phyloP scores from a whole-genome alignment of 2,113 vertebrate species.

The Tylochromis polylepis region DNA sequence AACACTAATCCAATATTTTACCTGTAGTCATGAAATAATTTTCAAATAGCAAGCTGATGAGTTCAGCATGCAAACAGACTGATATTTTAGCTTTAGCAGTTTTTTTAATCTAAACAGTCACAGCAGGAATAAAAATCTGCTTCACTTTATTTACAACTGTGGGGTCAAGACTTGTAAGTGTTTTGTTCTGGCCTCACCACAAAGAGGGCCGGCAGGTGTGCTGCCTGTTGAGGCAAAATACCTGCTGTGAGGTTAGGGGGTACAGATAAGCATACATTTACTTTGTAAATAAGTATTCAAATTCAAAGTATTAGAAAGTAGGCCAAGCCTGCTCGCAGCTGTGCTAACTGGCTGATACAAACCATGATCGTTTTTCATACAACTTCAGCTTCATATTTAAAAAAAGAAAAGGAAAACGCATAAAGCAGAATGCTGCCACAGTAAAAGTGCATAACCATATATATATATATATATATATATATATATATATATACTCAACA shows the following conservation, averaged over 20 bases:
- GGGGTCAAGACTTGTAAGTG: not conserved
- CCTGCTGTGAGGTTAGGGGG: not conserved
- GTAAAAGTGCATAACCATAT: not conserved
- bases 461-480: not conserved
- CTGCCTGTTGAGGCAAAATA: not conserved
- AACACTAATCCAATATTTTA: not conserved
- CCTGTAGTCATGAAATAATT: not conserved
- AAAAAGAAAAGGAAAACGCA: not conserved
- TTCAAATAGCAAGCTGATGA: not conserved
- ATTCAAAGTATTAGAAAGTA: not conserved
- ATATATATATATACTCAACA: no score
- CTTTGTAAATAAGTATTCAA: not conserved
- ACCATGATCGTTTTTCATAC: not conserved
- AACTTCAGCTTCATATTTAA: not conserved
- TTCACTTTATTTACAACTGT: not conserved
- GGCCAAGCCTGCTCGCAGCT: not conserved
- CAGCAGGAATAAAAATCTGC: not conserved
- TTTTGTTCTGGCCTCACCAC: not conserved
- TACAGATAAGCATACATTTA: not conserved
- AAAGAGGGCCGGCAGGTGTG: conserved; percentile 12
- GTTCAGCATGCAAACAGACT: not conserved
- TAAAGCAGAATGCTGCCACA: not conserved
- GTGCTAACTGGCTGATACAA: not conserved
- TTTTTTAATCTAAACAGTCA: not conserved
- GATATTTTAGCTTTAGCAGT: not conserved